phyloP scores from a whole-genome alignment of 2,888 invertebrate species.

The Trissoscelio sp. region DNA sequence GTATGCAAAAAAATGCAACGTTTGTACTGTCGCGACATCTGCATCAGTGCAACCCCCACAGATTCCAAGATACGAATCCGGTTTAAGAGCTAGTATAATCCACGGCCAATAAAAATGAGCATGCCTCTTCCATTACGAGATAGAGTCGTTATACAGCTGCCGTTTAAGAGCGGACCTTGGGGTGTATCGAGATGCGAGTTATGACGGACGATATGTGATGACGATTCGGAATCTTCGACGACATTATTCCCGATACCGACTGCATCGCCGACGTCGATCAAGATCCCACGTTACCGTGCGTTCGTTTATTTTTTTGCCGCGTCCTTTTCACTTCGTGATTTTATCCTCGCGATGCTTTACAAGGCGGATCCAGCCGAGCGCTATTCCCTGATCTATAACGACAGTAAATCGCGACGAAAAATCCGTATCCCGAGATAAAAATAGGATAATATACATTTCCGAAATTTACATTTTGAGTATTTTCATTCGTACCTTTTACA shows the following conservation, averaged over 20 bases:
- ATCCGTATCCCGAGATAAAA: neutral
- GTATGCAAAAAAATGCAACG: conserved; percentile 22
- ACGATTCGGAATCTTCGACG: conserved; percentile 58
- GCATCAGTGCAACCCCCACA: conserved; percentile 69
- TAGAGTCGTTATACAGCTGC: conserved; percentile 73
- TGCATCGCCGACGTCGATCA: conserved; percentile 55
- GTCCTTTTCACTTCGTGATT: conserved; percentile 48
- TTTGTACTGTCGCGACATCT: conserved; percentile 29
- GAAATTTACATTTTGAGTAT: too few species aligned
- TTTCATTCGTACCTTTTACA: too few species aligned
- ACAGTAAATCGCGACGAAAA: neutral
- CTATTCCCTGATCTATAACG: conserved; percentile 21
- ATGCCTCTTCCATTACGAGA: conserved; percentile 71
- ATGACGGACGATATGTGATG: conserved; percentile 60
- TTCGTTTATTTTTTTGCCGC: conserved; percentile 29
- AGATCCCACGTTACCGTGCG: conserved; percentile 45
- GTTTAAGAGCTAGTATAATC: conserved; percentile 73
- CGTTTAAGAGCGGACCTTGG: conserved; percentile 68
- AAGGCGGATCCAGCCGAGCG: conserved; percentile 5
- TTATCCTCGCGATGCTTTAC: conserved; percentile 45
- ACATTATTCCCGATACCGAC: conserved; percentile 52
- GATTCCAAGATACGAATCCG: conserved; percentile 76
- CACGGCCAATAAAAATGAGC: conserved; percentile 72
- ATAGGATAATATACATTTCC: too few species aligned
- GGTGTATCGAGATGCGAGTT: conserved; percentile 50